Percentiles rank a stretch among this genome's conserved stretches.
Evolutionary conservation across 1,140 invertebrate species (phyloP).

Genomic region (Xylocopa sonorina): DNA sequence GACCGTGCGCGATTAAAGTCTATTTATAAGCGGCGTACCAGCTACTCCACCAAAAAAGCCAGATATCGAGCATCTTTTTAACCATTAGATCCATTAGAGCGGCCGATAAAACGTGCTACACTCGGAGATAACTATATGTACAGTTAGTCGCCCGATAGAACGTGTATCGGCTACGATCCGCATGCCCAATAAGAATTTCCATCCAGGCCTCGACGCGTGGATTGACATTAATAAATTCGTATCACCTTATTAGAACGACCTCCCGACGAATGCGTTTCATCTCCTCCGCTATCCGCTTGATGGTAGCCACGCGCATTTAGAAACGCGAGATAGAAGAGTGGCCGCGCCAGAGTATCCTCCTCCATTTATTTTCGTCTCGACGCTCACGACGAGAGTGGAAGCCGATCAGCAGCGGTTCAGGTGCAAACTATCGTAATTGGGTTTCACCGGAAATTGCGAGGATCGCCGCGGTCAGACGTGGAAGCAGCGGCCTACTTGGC

Average conservation of each 20-base stretch:
- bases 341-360: neutral
- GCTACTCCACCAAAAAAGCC: neutral
- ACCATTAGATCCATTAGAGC: slow-evolving; percentile 21
- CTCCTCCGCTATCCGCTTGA: no score
- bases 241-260: neutral
- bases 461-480: slow-evolving; percentile 20
- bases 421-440: slow-evolving; percentile 60
- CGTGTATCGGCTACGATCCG: neutral
- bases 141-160: slow-evolving; percentile 26
- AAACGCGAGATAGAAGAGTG: no score
- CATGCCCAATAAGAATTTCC: neutral
- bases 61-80: slow-evolving; percentile 10
- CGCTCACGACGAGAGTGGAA: neutral
- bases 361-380: neutral
- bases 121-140: slow-evolving; percentile 13
- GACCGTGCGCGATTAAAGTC: neutral
- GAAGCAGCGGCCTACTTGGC: slow-evolving; percentile 39
- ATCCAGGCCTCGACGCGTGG: slow-evolving; percentile 8
- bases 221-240: neutral
- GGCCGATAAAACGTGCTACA: slow-evolving; percentile 17
- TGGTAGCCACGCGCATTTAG: no score
- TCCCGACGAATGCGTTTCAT: neutral
- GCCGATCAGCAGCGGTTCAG: slow-evolving; percentile 31
- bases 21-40: neutral
- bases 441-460: slow-evolving; percentile 68